These are phyloP conservation scores for Nerophis lumbriciformis DNA, from an alignment of 2,113 vertebrate species.

Conservation along the genomic window DNA sequence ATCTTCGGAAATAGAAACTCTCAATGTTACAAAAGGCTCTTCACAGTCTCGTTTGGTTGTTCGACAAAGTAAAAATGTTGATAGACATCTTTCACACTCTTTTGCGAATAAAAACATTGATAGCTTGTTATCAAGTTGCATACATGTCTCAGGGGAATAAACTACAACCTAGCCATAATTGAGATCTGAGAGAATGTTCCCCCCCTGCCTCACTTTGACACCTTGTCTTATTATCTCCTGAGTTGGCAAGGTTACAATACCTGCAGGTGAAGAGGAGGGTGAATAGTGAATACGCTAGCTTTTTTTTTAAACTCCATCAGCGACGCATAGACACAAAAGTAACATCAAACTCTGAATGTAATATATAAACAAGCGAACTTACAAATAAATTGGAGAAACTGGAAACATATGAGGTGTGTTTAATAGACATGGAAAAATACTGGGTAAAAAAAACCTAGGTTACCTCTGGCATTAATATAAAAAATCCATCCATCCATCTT, in stretches of 20 bases:
- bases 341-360: too few relatives aligned
- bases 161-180: conserved; percentile 32
- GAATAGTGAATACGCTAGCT: conserved; percentile 46
- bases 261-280: conserved; percentile 62
- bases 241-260: conserved; percentile 58
- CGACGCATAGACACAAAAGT: conserved; percentile 21
- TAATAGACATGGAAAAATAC: conserved; percentile 59
- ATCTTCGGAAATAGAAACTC: conserved; percentile 37
- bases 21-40: conserved; percentile 5
- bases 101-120: conserved; percentile 46
- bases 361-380: too few relatives aligned
- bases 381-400: neutral
- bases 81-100: conserved; percentile 45
- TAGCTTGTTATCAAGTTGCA: conserved; percentile 48
- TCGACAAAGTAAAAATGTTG: conserved; percentile 19
- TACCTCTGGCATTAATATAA: conserved; percentile 69
- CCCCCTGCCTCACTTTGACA: conserved; percentile 34
- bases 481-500: too few relatives aligned
- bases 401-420: conserved; percentile 56
- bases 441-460: conserved; percentile 60
- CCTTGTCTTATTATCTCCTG: conserved; percentile 58
- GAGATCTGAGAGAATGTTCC: conserved; percentile 46
- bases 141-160: conserved; percentile 49
- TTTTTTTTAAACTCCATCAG: conserved; percentile 33
- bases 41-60: conserved; percentile 15